A percentile compares a stretch with the other conserved stretches of the same genome.
These are phyloP conservation scores for Drosophila punjabiensis DNA, from an alignment of 1,140 invertebrate species.

Conservation along the genomic window DNA sequence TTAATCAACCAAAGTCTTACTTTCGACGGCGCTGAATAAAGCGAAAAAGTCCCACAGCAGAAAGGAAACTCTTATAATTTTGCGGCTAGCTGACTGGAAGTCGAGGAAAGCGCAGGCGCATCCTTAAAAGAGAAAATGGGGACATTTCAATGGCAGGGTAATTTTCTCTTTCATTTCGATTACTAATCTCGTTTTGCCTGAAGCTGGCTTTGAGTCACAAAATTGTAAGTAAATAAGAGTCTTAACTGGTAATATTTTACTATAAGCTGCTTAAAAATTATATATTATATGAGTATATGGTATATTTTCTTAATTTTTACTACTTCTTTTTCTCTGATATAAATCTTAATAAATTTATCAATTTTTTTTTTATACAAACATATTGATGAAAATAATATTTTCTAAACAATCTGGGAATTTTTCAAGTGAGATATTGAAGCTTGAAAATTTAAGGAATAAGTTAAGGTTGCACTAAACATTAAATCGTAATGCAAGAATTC, in stretches of 20 bases:
- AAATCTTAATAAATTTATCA: too few relatives aligned
- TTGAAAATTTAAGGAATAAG: too few relatives aligned
- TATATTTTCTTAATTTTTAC: neutral
- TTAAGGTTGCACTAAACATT: too few relatives aligned
- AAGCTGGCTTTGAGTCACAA: slow-evolving; percentile 21
- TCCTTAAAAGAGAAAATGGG: slow-evolving; percentile 22
- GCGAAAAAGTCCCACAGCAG: slow-evolving; percentile 48
- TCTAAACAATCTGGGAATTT: too few relatives aligned
- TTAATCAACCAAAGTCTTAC: slow-evolving; percentile 5
- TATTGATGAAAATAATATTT: neutral
- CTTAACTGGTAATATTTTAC: slow-evolving; percentile 14
- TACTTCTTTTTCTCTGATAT: too few relatives aligned
- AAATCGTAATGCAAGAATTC: too few relatives aligned
- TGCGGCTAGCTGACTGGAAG: slow-evolving; percentile 48
- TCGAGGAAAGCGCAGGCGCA: slow-evolving; percentile 39
- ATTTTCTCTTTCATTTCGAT: slow-evolving; percentile 50
- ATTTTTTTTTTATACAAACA: neutral
- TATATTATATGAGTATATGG: neutral
- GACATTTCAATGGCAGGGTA: slow-evolving; percentile 2
- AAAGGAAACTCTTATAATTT: slow-evolving; percentile 64
- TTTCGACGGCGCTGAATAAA: slow-evolving; percentile 66
- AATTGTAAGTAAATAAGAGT: slow-evolving; percentile 30
- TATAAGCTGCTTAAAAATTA: slow-evolving; percentile 11
- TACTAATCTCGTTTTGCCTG: slow-evolving; percentile 13
- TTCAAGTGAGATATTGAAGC: too few relatives aligned